Evolutionary conservation across 2,797 vertebrate genomes (phyloP), one percentile per base, ranked within the genome.

Genomic region (Myripristis jacobus): DNA sequence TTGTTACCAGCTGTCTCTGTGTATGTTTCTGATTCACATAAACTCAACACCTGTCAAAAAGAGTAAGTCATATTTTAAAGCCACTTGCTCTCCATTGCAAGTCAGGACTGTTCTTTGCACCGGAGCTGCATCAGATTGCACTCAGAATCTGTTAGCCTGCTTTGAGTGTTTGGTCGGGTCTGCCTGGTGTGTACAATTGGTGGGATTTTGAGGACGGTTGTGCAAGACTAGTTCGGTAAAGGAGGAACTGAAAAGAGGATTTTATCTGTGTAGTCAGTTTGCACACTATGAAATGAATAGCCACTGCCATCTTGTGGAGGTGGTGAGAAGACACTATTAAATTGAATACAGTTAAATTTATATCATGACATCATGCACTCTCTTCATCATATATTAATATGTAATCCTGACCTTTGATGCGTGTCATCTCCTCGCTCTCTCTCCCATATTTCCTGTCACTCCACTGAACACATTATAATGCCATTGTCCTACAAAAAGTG

Each of bases 261-360:
- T 22, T 53, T 29, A 50, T 4, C 41, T 22, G 65, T 47, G 18
- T 6, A 11, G 34, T 27, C 19, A 18, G 10, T 34, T 54, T 70
- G 25, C 15, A 1, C 34, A 6, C 34, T 25, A 19, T 12, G 47
- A 59, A 46, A 19, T 22, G 22, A 61, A 22, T 27, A 34, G 41
- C 10, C 62, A 55, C 43, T 51, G 71, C 77, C 71, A 38, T 58
- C 79, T 63, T 47, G 66, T 83, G 71, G 63, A 43, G 19, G 41
- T 13, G 44, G 36, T 47, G 29, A 15, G 56, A 52, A 56, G 52
- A 46, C 18, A 16, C 19, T 12, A 34, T 53, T n/a, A 7, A 53
- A 19, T 4, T n/a, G 19, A 65, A 22, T 38, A 8, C 22, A 53
- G 46, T 53, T 63, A 6, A 69, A 59, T 25, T 27, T 6, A 1